phyloP scores from a whole-genome alignment of 2,888 invertebrate genomes.

The Empis stercorea region DNA sequence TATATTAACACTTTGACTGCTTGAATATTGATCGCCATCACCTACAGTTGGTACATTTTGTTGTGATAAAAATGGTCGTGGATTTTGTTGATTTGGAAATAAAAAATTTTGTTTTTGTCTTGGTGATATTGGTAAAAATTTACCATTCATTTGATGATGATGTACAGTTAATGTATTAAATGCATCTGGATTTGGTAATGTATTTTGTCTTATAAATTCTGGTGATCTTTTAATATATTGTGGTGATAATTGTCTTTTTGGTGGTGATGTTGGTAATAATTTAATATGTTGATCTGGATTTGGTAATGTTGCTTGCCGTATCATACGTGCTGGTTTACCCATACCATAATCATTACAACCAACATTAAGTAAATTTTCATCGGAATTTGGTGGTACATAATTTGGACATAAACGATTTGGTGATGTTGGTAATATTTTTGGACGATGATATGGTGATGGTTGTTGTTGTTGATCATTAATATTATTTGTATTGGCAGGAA shows the following conservation, averaged over 20 bases:
- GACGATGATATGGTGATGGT: constrained; percentile 7
- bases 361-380: constrained; percentile 14
- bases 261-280: constrained; percentile 33
- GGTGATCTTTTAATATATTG: constrained; percentile 31
- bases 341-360: constrained; percentile 23
- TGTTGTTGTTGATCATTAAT: too few relatives aligned
- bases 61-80: constrained; percentile 32
- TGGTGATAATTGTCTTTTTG: constrained; percentile 33
- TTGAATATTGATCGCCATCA: constrained; percentile 29
- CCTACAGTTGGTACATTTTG: constrained; percentile 32
- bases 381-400: constrained; percentile 16
- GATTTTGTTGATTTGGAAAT: constrained; percentile 29
- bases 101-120: constrained; percentile 33
- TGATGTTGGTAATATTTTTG: constrained; percentile 29
- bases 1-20: constrained; percentile 32
- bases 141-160: constrained; percentile 23
- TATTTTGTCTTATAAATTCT: constrained; percentile 33
- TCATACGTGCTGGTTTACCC: constrained; percentile 23
- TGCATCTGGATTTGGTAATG: constrained; percentile 32
- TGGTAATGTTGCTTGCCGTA: constrained; percentile 32
- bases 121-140: constrained; percentile 34
- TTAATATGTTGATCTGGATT: constrained; percentile 35
- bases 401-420: constrained; percentile 20
- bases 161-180: constrained; percentile 31
- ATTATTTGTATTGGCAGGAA: constrained; percentile 22